phyloP scores from a whole-genome alignment of 64 coral and sea anemone genomes.

The Pachyseris speciosa region DNA sequence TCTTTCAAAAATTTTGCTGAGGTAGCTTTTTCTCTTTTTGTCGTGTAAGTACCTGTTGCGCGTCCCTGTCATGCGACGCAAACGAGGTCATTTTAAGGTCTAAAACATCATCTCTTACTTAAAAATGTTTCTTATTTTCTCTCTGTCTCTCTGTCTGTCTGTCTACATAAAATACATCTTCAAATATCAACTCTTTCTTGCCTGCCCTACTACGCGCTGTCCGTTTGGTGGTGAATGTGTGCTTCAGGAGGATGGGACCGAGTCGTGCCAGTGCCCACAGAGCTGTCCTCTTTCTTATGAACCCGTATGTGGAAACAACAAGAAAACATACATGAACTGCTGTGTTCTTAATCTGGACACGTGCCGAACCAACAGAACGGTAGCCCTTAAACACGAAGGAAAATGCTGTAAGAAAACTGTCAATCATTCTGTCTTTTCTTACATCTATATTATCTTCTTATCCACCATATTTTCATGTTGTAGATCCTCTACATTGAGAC shows the following conservation, averaged over 20 bases:
- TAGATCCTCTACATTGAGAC: too few relatives aligned
- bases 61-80: too few relatives aligned
- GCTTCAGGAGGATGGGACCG: conserved; percentile 20
- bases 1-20: too few relatives aligned
- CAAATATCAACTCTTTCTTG: not conserved
- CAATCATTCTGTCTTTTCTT: not conserved
- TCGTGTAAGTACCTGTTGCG: too few relatives aligned
- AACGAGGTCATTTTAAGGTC: too few relatives aligned
- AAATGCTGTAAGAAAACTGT: conserved; percentile 75
- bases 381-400: conserved; percentile 38
- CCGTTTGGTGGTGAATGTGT: conserved; percentile 56
- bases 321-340: conserved; percentile 60
- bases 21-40: too few relatives aligned
- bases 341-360: conserved; percentile 53
- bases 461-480: too few relatives aligned
- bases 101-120: not conserved
- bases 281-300: conserved; percentile 59
- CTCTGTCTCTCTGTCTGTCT: not conserved
- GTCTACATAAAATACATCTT: not conserved
- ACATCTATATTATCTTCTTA: not conserved
- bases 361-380: conserved; percentile 30
- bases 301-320: conserved; percentile 74
- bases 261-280: conserved; percentile 57
- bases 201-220: conserved; percentile 25
- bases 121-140: not conserved